These are phyloP conservation scores for Pachyramphus minor DNA, from an alignment of 2,113 vertebrate genomes.

Conservation along the genomic window DNA sequence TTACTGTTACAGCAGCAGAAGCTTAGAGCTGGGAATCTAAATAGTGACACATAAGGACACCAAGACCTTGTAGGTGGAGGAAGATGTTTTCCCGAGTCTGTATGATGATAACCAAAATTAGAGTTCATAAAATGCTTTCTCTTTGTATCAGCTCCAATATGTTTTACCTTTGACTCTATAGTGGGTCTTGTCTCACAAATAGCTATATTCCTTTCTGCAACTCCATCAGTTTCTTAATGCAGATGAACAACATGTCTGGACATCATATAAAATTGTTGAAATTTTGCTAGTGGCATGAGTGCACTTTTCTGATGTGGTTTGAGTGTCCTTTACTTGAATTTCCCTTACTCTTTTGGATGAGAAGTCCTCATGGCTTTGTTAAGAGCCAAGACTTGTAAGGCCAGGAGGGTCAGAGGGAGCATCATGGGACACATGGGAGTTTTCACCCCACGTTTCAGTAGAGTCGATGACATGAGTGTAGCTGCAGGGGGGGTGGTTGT, in stretches of 20 bases:
- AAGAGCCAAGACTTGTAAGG: background rate
- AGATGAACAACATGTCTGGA: background rate
- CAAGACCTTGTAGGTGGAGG: background rate
- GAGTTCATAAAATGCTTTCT: background rate
- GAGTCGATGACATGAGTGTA: background rate
- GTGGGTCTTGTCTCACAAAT: background rate
- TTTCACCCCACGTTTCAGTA: rapidly evolving
- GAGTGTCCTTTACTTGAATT: background rate
- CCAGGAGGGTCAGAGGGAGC: background rate
- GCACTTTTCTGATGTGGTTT: background rate
- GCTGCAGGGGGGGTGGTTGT: background rate
- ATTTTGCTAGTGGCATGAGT: background rate
- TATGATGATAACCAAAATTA: background rate
- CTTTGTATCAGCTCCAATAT: background rate
- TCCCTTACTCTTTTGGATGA: background rate
- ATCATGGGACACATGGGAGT: rapidly evolving
- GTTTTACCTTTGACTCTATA: background rate
- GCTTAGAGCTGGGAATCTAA: background rate
- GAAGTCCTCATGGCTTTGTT: background rate
- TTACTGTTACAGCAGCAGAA: background rate
- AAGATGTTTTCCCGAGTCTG: background rate
- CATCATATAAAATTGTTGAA: background rate
- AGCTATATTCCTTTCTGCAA: background rate
- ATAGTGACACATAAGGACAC: background rate
- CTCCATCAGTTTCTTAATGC: background rate